phyloP scores from a whole-genome alignment of 2,888 invertebrate species.

The Nephrotoma flavescens region DNA sequence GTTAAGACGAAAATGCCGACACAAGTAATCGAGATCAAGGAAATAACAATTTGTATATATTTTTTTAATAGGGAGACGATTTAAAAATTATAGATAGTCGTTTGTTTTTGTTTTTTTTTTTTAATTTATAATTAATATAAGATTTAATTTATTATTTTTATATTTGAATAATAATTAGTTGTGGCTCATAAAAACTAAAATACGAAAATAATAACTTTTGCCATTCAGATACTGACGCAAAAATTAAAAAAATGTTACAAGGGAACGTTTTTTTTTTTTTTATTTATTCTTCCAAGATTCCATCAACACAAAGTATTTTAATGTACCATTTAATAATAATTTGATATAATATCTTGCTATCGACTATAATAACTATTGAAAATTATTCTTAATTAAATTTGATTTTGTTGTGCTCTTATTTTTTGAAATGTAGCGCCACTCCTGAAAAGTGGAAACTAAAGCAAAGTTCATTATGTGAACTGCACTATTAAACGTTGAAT shows the following conservation, averaged over 20 bases:
- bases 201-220: background rate
- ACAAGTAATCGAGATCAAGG: background rate
- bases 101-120: background rate
- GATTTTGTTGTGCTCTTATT: background rate
- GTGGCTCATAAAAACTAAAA: background rate
- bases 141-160: background rate
- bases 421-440: background rate
- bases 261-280: background rate
- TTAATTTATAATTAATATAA: background rate
- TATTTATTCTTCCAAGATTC: background rate
- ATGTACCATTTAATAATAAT: background rate
- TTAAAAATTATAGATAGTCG: background rate
- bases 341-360: background rate
- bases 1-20: background rate
- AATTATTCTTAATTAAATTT: background rate
- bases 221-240: background rate
- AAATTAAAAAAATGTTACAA: background rate
- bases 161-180: background rate
- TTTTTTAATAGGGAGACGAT: background rate
- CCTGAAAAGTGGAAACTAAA: too few relatives aligned
- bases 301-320: background rate
- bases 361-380: background rate
- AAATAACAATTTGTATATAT: background rate
- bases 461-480: too few relatives aligned
- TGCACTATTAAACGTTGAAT: too few relatives aligned